These are phyloP conservation scores for Tipula unca DNA, from an alignment of 2,888 invertebrate genomes.

Conservation along the genomic window DNA sequence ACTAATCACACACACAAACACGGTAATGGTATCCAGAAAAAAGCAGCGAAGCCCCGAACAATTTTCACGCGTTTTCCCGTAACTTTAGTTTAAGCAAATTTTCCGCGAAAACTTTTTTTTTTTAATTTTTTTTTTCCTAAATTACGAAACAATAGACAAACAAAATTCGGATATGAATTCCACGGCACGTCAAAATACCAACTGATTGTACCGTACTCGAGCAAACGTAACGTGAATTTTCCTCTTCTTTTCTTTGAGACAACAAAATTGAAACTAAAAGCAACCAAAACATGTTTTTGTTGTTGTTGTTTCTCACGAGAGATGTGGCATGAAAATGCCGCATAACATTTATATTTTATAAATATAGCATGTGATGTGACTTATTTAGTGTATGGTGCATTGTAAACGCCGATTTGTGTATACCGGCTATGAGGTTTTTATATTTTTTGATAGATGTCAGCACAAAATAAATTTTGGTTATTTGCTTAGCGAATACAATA, in stretches of 20 bases:
- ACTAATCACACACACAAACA: background rate
- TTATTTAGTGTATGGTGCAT: background rate
- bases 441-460: background rate
- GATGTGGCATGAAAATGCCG: background rate
- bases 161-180: background rate
- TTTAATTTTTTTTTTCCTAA: background rate
- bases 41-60: no score
- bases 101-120: background rate
- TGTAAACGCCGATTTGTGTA: background rate
- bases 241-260: background rate
- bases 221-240: background rate
- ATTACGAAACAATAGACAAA: background rate
- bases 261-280: background rate
- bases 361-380: background rate
- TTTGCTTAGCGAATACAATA: background rate
- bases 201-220: background rate
- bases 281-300: background rate
- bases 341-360: background rate
- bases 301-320: background rate
- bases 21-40: no score
- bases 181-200: background rate
- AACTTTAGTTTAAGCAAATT: no score
- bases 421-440: background rate
- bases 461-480: no score
- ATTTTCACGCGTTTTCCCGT: background rate